Base-by-base conservation (phyloP, 2,113 vertebrate species). In the Otis tarda region DNA sequence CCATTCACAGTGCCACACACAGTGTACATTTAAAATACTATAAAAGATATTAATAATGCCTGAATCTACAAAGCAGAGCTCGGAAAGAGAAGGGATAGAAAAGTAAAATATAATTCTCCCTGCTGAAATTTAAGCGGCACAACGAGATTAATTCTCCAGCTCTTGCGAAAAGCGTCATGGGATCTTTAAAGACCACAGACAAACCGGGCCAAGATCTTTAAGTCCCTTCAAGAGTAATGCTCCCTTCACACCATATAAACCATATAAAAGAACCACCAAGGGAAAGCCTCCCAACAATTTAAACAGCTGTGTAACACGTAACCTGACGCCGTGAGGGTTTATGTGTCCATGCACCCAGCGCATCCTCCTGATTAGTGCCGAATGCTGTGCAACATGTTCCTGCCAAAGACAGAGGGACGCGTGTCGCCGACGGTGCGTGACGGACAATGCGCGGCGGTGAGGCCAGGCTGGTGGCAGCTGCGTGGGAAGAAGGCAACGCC, bases 131-230 rank as follows among this genome's bases (percentile, higher is more conserved):
- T 78, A 96, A 94, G 84, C 60, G 81, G 94, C 56, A 39, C 52
- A 56, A 56, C 0, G 10, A 96, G 94, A 95, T 96, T 96, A 86
- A 94, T 94, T 92, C 92, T 95, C 75, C 92, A 90, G 83, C 79
- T 90, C 90, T 92, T 50, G 90, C 10, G 2, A 93, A 89, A 93
- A 90, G 63, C 2, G 3, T 94, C 90, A 68, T 71, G 94, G 94
- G 95, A 95, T 94, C 92, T 96, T 96, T 94, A 94, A 95, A 96
- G 93, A 95, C 94, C 93, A 67, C 82, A 88, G 82, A 85, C 41
- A 89, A 88, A 78, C 21, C 0, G 0, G 64, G 92, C 94, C 92
- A 94, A 96, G 90, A 37, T 86, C 93, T 92, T 89, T 81, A 92
- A 96, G 82, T 64, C 59, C 52, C 75, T 85, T 92, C 71, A 86